Conservation (phyloP, 1,140 invertebrate genomes). For the Laupala kohalensis region DNA sequence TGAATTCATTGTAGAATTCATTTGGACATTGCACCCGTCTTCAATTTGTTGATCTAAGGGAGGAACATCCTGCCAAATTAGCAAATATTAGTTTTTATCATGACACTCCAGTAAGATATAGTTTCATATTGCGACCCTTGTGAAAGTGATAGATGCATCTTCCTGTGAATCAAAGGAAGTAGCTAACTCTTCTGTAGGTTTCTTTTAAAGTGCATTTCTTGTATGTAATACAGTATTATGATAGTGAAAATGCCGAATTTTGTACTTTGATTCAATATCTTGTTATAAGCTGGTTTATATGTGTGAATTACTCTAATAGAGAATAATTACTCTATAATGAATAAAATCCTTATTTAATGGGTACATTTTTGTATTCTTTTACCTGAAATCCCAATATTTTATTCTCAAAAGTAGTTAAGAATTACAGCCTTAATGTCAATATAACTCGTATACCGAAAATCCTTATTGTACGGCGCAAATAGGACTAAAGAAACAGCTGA, state of each 20-base stretch:
- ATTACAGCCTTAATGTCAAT: neutral
- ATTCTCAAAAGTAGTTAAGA: neutral
- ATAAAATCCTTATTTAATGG: neutral
- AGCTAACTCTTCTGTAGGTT: slow-evolving; percentile 62
- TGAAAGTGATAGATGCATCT: slow-evolving; percentile 19
- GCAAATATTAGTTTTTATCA: slow-evolving; percentile 12
- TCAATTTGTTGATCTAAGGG: slow-evolving; percentile 8
- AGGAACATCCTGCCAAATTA: slow-evolving; percentile 6
- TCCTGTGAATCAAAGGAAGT: slow-evolving; percentile 15
- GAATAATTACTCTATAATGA: neutral
- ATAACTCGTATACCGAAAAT: too few species aligned
- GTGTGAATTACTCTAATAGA: neutral
- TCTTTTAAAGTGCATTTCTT: slow-evolving; percentile 74
- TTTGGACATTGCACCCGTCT: slow-evolving; percentile 2
- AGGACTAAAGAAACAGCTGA: too few species aligned
- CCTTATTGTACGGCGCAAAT: too few species aligned
- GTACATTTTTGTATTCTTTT: neutral
- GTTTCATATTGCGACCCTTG: slow-evolving; percentile 19
- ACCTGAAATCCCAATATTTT: neutral
- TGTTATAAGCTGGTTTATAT: neutral
- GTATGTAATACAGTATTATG: slow-evolving; percentile 77
- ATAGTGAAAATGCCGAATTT: slow-evolving; percentile 27
- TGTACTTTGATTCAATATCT: slow-evolving; percentile 6
- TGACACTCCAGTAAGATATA: slow-evolving; percentile 13
- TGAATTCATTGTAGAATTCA: neutral